These are phyloP conservation scores for Napeogenes inachia DNA, from an alignment of 2,888 invertebrate genomes.

Conservation along the genomic window DNA sequence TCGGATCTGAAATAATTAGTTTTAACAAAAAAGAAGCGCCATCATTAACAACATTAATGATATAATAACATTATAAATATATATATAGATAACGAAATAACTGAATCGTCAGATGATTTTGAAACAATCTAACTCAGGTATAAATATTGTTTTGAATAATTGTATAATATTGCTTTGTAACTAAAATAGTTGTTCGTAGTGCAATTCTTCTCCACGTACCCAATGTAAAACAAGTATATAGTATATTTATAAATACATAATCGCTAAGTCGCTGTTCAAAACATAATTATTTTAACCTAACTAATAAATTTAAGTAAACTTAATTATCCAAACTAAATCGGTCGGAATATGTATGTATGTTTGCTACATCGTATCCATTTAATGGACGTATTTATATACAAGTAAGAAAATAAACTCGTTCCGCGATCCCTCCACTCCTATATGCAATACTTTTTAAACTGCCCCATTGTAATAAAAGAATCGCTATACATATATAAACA, in stretches of 20 bases:
- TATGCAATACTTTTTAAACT: neutral
- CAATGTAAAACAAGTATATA: neutral
- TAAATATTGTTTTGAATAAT: no score
- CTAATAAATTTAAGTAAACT: conserved; percentile 31
- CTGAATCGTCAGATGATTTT: no score
- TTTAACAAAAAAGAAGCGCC: no score
- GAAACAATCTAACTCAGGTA: no score
- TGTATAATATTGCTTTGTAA: no score
- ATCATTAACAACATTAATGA: no score
- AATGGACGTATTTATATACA: conserved; percentile 41
- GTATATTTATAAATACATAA: neutral
- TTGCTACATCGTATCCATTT: conserved; percentile 51
- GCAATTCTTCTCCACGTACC: neutral
- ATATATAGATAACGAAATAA: no score
- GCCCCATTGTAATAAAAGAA: no score
- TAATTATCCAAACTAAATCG: conserved; percentile 14
- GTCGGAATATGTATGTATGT: conserved; percentile 42
- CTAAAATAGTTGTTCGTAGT: no score
- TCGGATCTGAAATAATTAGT: no score
- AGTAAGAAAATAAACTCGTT: neutral
- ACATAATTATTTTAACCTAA: conserved; percentile 19
- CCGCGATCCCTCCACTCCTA: neutral
- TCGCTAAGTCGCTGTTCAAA: conserved; percentile 12
- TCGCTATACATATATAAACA: no score
- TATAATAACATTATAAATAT: no score